A percentile compares a stretch with the other conserved stretches of the same genome.
Conservation (phyloP, 2,888 invertebrate genomes). For the Parascotia fuliginaria region DNA sequence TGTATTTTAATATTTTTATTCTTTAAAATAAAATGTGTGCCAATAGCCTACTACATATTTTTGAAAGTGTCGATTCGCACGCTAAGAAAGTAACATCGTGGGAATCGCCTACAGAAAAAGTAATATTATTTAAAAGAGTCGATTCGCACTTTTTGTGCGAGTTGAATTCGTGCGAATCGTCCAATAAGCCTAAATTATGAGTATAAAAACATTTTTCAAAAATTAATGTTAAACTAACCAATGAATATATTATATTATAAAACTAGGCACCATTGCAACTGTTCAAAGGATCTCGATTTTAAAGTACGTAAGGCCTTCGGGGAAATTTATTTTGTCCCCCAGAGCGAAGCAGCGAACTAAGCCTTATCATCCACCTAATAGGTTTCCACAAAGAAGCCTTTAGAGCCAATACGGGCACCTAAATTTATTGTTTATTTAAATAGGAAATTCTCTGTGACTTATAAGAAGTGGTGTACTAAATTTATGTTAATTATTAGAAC, state of each 20-base stretch:
- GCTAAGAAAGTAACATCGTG: too few species aligned
- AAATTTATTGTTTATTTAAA: slow-evolving; percentile 38
- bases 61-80: too few species aligned
- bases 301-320: slow-evolving; percentile 47
- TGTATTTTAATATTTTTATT: too few species aligned
- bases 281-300: slow-evolving; percentile 37
- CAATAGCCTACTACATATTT: too few species aligned
- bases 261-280: slow-evolving; percentile 25
- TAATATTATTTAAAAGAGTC: too few species aligned
- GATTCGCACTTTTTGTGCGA: too few species aligned
- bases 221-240: slow-evolving; percentile 10
- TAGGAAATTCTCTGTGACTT: slow-evolving; percentile 21
- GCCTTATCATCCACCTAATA: slow-evolving; percentile 50
- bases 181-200: too few species aligned
- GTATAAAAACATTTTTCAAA: not conserved
- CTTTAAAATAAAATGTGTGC: too few species aligned
- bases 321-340: slow-evolving; percentile 51
- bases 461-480: not conserved
- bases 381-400: slow-evolving; percentile 42
- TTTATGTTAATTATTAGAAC: too few species aligned
- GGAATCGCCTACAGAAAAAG: too few species aligned
- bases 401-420: slow-evolving; percentile 32
- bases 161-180: too few species aligned
- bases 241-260: slow-evolving; percentile 19
- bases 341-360: slow-evolving; percentile 38